Base-by-base conservation (phyloP, 2,888 invertebrate genomes). In the Pelosia muscerda region DNA sequence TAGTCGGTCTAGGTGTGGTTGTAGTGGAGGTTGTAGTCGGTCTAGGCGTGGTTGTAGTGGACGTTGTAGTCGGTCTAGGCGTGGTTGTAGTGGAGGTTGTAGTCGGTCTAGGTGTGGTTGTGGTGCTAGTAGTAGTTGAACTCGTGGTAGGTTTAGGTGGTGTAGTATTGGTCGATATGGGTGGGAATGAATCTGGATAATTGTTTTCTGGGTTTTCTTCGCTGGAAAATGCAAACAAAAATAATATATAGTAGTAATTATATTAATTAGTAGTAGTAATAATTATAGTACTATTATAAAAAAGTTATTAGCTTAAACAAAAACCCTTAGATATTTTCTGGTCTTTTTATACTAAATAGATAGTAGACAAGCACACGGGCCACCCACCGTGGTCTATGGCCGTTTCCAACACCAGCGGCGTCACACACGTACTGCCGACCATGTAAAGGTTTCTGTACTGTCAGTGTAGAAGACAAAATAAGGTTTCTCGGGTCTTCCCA, bases 161-260 rank as follows among this genome's bases (percentile, higher is more conserved):
- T 23, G 11, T 55, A 10, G 23, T 23, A 13, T 23, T 69, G 2
- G 69, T 58, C 64, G 71, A 72, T 8, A 67, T 53, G 15, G 74
- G 70, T 15, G 79, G 72, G 22, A 68, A 70, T 13, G 78, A 68
- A 19, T 73, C 75, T 65, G 78, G 76, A 28, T 72, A 74, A 34
- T 26, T 76, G 22, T 66, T 76, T 58, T 68, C 71, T 38, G 70
- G 67, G 68, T 85, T 86, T 11, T 88, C 90, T 75, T 91, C 91
- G 15, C 91, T 91, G 83, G 49, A 67, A 77, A 55, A 25, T n/a
- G n/a, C 22, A 49, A 53, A 53, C 26, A 22, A 28, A 11, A 19
- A 5, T 6, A 34, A 28, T 13, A 26, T 53, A 25, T n/a, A 38
- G 8, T 22, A 4, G 11, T 31, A 22, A n/a, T n/a, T n/a, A n/a